Evolutionary conservation across 1,140 invertebrate genomes (phyloP), one percentile per base, ranked within the genome.

Genomic region (Drosophila saltans): DNA sequence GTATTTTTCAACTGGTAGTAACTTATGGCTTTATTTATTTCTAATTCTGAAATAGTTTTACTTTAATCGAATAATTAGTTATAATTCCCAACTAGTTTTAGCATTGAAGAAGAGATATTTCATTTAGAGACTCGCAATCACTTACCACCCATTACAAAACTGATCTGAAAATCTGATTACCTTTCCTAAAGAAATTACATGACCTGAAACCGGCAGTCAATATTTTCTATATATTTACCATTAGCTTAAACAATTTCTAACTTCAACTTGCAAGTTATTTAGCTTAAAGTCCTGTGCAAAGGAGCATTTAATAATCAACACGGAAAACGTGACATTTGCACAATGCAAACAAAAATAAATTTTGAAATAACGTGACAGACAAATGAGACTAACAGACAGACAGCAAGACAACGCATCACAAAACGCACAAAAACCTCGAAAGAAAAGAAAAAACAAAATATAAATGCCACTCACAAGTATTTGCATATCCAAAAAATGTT

Each of bases 261-360:
- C 52, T 40, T 41, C 24, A 36, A 8, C 45, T 16, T 6, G 33
- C 33, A 36, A 6, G 33, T 36, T 36, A 36, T 36, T 39, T 52
- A 9, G 24, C 24, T 52, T 52, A 10, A 52, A 52, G 45, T 52
- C 21, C 45, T 52, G 21, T 10, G 2, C 16, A 24, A 9, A 52
- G 45, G 9, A 52, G 75, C 75, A 69, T 73, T 71, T 60, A 71
- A 72, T 76, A 88, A 82, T 80, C 75, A 67, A 71, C 73, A 77
- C 63, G 68, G 81, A 77, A 36, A 77, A 86, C 82, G 82, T 86
- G 82, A 88, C 82, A 88, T 48, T 80, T 69, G 76, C 75, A 61
- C 72, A 86, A 86, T 88, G 71, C 82, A 86, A 86, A 88, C 72
- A 61, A 68, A 73, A 79, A 69, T 69, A 75, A 69, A 76, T 72